Evolutionary conservation across 2,888 invertebrate genomes (phyloP).

Genomic region (Pachycephus smyrnensis): DNA sequence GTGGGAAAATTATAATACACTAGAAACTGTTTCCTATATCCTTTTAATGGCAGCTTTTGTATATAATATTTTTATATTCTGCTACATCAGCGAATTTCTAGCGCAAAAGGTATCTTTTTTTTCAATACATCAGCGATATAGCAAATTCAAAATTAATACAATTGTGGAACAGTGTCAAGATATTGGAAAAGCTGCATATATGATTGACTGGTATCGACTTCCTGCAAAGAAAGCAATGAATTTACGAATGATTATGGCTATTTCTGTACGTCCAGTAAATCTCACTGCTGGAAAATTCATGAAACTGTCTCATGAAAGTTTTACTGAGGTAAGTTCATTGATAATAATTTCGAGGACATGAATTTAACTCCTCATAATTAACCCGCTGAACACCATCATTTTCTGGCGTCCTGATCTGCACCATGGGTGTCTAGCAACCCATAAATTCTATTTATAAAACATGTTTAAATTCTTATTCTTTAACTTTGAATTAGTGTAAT

Average conservation of each 20-base stretch:
- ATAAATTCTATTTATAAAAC: conserved; percentile 7
- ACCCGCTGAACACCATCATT: no score
- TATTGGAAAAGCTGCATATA: conserved; percentile 24
- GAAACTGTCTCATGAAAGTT: conserved; percentile 40
- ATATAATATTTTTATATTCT: conserved; percentile 38
- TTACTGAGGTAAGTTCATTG: conserved; percentile 37
- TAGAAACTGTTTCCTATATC: conserved; percentile 20
- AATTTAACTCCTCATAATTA: neutral
- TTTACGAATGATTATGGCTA: conserved; percentile 35
- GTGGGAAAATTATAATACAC: conserved; percentile 23
- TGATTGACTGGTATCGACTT: conserved; percentile 40
- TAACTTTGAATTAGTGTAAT: conserved; percentile 6
- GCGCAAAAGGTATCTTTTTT: conserved; percentile 34
- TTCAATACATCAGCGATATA: neutral
- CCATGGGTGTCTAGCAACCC: conserved; percentile 6
- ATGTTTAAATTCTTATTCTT: no score
- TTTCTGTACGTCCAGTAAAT: conserved; percentile 35
- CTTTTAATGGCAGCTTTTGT: conserved; percentile 30
- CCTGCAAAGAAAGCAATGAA: conserved; percentile 28
- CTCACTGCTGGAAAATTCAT: conserved; percentile 43
- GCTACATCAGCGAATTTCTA: conserved; percentile 36
- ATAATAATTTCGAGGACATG: neutral
- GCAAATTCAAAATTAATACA: neutral
- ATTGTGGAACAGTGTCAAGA: neutral
- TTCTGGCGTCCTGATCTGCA: no score